A percentile compares a stretch with the other conserved stretches of the same genome.
phyloP scores from a whole-genome alignment of 1,140 invertebrate genomes.

The Hetaerina americana region DNA sequence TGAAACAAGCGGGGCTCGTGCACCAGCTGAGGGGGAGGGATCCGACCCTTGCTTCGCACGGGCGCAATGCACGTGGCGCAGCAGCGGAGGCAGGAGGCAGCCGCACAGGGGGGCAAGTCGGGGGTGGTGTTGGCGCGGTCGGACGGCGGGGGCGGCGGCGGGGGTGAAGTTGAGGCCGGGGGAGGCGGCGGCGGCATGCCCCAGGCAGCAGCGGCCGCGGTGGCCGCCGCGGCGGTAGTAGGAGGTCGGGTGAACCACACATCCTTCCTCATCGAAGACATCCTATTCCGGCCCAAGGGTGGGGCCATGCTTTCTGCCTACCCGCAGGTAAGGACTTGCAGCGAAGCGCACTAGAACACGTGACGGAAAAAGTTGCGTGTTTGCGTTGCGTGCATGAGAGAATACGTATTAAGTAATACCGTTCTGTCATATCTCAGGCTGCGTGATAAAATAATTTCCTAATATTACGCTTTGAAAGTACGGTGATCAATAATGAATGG shows the following conservation, averaged over 20 bases:
- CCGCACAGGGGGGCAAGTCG: slow-evolving; percentile 1
- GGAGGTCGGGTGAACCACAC: slow-evolving; percentile 32
- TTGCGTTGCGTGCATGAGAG: too few species aligned
- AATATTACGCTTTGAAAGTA: too few species aligned
- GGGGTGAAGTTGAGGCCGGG: background rate
- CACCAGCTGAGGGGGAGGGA: too few species aligned
- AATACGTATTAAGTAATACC: too few species aligned
- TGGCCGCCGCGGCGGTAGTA: slow-evolving; percentile 27
- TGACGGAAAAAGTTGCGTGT: too few species aligned
- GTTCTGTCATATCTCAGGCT: too few species aligned
- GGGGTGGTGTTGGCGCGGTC: background rate
- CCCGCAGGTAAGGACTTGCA: background rate
- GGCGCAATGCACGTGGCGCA: slow-evolving; percentile 7
- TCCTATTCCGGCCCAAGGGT: slow-evolving; percentile 46
- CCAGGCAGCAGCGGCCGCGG: slow-evolving; percentile 31
- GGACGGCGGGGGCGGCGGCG: background rate
- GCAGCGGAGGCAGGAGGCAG: slow-evolving; percentile 5
- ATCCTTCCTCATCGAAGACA: slow-evolving; percentile 70
- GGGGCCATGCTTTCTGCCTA: background rate
- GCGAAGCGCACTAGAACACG: too few species aligned
- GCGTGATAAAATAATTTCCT: too few species aligned
- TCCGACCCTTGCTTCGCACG: too few species aligned
- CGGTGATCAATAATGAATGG: too few species aligned
- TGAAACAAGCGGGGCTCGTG: too few species aligned
- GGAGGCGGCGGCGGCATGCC: background rate